Evolutionary conservation across 2,113 vertebrate species (phyloP).

Genomic region (Rhombomys opimus): DNA sequence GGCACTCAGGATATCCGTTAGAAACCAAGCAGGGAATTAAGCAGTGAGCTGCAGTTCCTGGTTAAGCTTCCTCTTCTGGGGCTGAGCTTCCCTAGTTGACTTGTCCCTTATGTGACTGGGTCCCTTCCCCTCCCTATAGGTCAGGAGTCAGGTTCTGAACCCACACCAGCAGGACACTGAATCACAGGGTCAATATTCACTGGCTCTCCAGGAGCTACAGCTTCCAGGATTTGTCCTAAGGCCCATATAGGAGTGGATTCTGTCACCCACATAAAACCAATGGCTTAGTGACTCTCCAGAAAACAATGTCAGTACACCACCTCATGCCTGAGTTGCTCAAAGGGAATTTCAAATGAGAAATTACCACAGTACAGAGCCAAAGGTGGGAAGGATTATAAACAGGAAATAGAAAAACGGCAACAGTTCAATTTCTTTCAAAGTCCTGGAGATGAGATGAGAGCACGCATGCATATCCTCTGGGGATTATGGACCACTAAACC

Average conservation of each 20-base stretch:
- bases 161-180: rapidly evolving
- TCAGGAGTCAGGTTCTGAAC: neutral
- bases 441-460: neutral
- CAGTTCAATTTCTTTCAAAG: neutral
- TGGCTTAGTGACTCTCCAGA: neutral
- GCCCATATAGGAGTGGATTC: neutral
- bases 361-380: neutral
- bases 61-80: neutral
- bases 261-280: neutral
- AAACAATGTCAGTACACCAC: neutral
- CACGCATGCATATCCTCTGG: neutral
- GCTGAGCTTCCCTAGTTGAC: neutral
- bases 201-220: too few species aligned
- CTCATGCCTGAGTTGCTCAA: neutral
- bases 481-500: neutral
- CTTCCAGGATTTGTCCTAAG: neutral
- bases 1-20: neutral
- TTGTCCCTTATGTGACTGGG: neutral
- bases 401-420: neutral
- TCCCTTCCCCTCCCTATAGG: too few species aligned
- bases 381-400: neutral
- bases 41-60: too few species aligned
- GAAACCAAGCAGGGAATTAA: neutral
- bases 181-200: neutral
- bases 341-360: neutral